Percentiles rank a stretch among this genome's conserved stretches.
These are phyloP conservation scores for Pedicia rivosa DNA, from an alignment of 2,888 invertebrate genomes.

Conservation along the genomic window DNA sequence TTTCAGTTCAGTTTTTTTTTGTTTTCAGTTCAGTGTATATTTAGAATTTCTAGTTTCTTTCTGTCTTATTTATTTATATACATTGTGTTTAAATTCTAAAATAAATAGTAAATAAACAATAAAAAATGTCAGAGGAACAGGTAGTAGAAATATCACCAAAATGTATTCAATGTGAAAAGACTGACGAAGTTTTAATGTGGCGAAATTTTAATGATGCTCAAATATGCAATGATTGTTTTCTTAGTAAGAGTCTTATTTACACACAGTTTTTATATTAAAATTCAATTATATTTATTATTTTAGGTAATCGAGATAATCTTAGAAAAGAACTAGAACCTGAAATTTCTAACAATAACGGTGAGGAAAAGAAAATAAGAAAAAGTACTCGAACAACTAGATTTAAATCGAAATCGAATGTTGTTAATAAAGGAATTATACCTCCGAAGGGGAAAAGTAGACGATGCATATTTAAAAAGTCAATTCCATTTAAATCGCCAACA, in stretches of 20 bases:
- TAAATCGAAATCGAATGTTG: slow-evolving; percentile 33
- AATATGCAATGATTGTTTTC: slow-evolving; percentile 58
- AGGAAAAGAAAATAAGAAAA: slow-evolving; percentile 24
- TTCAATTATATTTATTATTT: too few relatives aligned
- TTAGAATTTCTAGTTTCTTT: too few relatives aligned
- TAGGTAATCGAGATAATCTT: slow-evolving; percentile 21
- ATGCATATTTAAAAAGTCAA: slow-evolving; percentile 56
- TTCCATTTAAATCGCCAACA: slow-evolving; percentile 61
- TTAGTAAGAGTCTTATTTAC: too few relatives aligned
- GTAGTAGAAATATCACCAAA: slow-evolving; percentile 31
- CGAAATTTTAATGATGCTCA: slow-evolving; percentile 50
- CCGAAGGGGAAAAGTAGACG: slow-evolving; percentile 61
- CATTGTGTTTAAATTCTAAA: too few relatives aligned
- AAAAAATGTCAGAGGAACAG: too few relatives aligned
- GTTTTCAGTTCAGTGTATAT: too few relatives aligned
- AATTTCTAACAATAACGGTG: slow-evolving; percentile 21
- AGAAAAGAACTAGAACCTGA: slow-evolving; percentile 18
- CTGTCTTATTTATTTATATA: too few relatives aligned
- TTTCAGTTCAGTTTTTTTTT: too few relatives aligned
- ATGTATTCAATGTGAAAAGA: slow-evolving; percentile 52
- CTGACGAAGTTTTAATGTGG: slow-evolving; percentile 62
- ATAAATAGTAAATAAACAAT: too few relatives aligned
- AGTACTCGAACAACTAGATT: slow-evolving; percentile 19
- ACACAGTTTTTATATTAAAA: too few relatives aligned
- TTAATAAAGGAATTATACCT: slow-evolving; percentile 19